Conservation (phyloP, 2,888 invertebrate genomes). For the Coelopa pilipes region DNA sequence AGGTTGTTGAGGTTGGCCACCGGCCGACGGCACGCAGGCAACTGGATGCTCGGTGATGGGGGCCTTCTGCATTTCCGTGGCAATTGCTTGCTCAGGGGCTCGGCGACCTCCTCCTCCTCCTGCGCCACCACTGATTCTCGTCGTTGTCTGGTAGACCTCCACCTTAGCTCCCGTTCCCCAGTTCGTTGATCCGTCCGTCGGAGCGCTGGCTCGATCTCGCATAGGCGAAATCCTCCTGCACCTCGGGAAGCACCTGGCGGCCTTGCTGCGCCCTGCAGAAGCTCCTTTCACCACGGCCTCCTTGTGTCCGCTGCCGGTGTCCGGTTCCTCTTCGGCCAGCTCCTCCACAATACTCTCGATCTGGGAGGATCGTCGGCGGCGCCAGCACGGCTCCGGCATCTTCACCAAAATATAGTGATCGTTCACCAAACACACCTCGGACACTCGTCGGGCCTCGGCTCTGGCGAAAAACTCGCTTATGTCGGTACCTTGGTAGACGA, state of each 20-base stretch:
- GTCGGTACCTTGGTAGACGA: constrained; percentile 53
- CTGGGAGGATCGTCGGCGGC: constrained; percentile 8
- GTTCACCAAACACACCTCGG: constrained; percentile 60
- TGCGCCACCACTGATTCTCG: neutral
- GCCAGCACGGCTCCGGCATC: constrained; percentile 48
- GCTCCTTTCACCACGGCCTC: neutral
- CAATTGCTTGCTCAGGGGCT: neutral
- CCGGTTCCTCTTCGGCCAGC: constrained; percentile 1
- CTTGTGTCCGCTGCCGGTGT: neutral
- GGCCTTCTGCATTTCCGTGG: neutral
- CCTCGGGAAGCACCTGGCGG: too few relatives aligned
- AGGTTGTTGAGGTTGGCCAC: too few relatives aligned
- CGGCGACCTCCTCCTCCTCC: neutral
- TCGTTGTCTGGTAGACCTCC: neutral
- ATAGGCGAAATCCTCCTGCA: too few relatives aligned
- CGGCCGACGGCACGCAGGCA: neutral
- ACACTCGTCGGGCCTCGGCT: constrained; percentile 48
- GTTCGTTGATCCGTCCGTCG: too few relatives aligned
- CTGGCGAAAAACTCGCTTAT: constrained; percentile 53
- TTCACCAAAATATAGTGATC: constrained; percentile 63
- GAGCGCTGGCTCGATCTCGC: too few relatives aligned
- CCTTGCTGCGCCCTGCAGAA: too few relatives aligned
- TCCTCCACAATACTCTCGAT: constrained; percentile 39
- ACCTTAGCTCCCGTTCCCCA: neutral
- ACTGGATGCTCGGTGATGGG: neutral